Conservation (phyloP, 2,888 invertebrate genomes). For the Myopa testacea region DNA sequence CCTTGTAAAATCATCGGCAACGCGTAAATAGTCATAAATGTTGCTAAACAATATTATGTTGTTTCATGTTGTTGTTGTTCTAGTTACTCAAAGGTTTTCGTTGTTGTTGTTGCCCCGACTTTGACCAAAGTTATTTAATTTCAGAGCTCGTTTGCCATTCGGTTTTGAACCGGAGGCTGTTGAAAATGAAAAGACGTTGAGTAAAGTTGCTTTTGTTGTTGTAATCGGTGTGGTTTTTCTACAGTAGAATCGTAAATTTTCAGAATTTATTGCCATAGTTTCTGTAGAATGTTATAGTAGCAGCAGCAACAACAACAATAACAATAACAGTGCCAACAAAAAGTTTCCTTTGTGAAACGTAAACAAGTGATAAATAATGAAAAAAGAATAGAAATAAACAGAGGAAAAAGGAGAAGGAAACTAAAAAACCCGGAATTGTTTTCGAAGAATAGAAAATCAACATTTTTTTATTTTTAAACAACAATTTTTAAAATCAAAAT, state of each 20-base stretch:
- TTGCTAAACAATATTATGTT: conserved; percentile 22
- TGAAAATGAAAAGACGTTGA: background rate
- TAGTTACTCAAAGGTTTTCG: background rate
- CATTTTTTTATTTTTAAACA: no score
- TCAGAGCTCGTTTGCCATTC: background rate
- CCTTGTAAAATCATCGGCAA: conserved; percentile 15
- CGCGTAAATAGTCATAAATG: conserved; percentile 33
- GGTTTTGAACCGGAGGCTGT: background rate
- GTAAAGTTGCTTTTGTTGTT: background rate
- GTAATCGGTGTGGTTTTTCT: background rate
- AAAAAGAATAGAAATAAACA: no score
- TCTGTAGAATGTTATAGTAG: background rate
- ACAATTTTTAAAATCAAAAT: no score
- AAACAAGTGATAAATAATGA: no score
- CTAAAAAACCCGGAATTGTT: no score
- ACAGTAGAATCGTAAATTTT: no score
- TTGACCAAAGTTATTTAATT: conserved; percentile 13
- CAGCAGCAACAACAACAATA: background rate
- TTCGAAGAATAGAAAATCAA: no score
- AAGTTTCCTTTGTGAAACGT: background rate
- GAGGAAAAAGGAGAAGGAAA: no score
- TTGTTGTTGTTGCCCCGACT: conserved; percentile 2
- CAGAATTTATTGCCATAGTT: background rate
- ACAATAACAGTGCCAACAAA: background rate
- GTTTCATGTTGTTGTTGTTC: background rate